Evolutionary conservation across 2,797 vertebrate genomes (phyloP), one percentile per base, ranked within the genome.

Genomic region (Remorina albescens): DNA sequence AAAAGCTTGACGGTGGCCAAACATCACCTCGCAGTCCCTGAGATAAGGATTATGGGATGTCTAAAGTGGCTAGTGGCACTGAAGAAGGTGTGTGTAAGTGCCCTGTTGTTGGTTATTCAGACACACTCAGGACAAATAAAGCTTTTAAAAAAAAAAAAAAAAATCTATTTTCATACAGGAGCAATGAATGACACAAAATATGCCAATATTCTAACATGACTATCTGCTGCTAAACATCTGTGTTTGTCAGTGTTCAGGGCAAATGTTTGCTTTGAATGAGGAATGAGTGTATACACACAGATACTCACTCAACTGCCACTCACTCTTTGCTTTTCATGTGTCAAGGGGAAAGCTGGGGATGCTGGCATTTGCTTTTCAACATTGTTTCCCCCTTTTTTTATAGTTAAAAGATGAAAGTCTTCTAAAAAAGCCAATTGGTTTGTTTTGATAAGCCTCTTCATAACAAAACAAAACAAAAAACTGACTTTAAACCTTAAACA

Each of bases 91-190:
- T 82, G 78, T 76, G 63, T 78, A 70, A 66, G 60, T 81, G 92
- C 87, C 83, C 80, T 88, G 86, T 73, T 81, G 87, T 86, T 85
- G 83, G 88, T 85, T 83, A 84, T 88, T 89, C 80, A 92, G 83
- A 93, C 90, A 92, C 84, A 89, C 94, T 95, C 94, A 94, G 94
- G 94, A 94, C 83, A 91, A 91, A 91, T 77, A 85, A 83, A 89
- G 63, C 83, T 89, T 90, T 88, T 73, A 84, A 79, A 65, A n/a
- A n/a, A n/a, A n/a, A n/a, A n/a, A n/a, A n/a, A n/a, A n/a, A 76
- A 84, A 82, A 80, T 93, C 76, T 94, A 94, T 94, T 94, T 94
- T 95, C 93, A 91, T 94, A 94, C 85, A 78, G 87, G 85, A 93
- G 76, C 47, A 44, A 83, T 68, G 87, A 86, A 87, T 83, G 80